Conservation (phyloP, 2,888 invertebrate species). For the Ypsolopha sequella region DNA sequence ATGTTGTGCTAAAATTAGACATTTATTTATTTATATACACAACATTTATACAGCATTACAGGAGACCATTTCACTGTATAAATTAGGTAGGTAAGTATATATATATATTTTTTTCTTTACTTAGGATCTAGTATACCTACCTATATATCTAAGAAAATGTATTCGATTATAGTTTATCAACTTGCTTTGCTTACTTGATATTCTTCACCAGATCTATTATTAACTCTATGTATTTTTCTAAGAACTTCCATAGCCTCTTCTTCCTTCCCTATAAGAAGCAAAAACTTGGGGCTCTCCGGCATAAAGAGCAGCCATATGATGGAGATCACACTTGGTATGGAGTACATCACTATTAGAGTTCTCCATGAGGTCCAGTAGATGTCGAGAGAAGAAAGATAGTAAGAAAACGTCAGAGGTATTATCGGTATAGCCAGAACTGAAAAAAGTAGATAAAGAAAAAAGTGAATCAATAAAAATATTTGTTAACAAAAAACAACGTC, state of each 20-base stretch:
- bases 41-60: too few relatives aligned
- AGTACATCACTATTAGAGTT: slow-evolving; percentile 75
- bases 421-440: slow-evolving; percentile 74
- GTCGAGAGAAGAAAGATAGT: slow-evolving; percentile 41
- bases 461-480: too few relatives aligned
- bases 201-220: slow-evolving; percentile 23
- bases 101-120: too few relatives aligned
- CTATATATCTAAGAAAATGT: too few relatives aligned
- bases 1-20: too few relatives aligned
- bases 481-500: too few relatives aligned
- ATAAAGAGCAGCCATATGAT: slow-evolving; percentile 65
- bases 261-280: slow-evolving; percentile 69
- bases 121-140: too few relatives aligned
- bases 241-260: slow-evolving; percentile 63
- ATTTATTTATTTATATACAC: too few relatives aligned
- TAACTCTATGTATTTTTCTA: slow-evolving; percentile 33
- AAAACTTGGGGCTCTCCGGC: slow-evolving; percentile 84
- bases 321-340: slow-evolving; percentile 72
- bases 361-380: slow-evolving; percentile 79
- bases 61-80: too few relatives aligned
- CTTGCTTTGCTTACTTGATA: slow-evolving; percentile 27
- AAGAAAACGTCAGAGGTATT: slow-evolving; percentile 65
- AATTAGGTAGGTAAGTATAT: too few relatives aligned
- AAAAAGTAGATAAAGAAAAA: slow-evolving; percentile 11
- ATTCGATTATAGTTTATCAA: too few relatives aligned